Evolutionary conservation across 2,797 vertebrate species (phyloP), one percentile per base, ranked within the genome.

Genomic region (Sebastolobus alascanus): DNA sequence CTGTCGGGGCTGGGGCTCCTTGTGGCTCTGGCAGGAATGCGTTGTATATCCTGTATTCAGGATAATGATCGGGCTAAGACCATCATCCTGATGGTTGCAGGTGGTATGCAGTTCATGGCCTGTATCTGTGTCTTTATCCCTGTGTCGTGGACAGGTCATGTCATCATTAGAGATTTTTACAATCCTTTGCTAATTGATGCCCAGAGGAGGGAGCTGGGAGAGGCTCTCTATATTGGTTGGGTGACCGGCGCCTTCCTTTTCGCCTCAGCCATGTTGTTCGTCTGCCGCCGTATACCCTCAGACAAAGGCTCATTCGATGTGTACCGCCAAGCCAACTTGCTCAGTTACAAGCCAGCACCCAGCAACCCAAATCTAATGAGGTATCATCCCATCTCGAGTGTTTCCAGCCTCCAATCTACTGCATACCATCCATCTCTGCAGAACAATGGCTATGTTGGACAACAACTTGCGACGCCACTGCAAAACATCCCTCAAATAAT

Each of bases 211-310:
- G 99, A 99, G 87, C 93, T 99, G 22, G 99, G 99, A 7, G 97
- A 97, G 0, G 97, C 98, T 0, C 96, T 99, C 1, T 99, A 97
- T 72, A 93, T 99, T 0, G 99, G 98, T 12, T 99, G 98, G 98
- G 93, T 95, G 16, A 96, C 96, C 0, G 9, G 94, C 0, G 97
- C 90, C 0, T 89, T 97, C 43, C 96, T 99, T n/a, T 92, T 98
- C 0, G 75, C 92, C 0, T 97, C 93, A 0, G 97, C 96, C 0
- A 81, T 95, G 60, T 78, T 97, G 85, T 94, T 97, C 1, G 66
- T 97, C 52, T 96, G 95, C 8, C 95, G 95, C 5, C 94, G 81
- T 5, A 84, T 93, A 1, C 59, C 70, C 14, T 70, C 84, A 16
- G 87, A 94, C 13, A 87, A 93, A 43, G 87, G 60, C 6, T 88